Conservation (phyloP, 2,797 vertebrate genomes). For the Lutjanus campechanus region DNA sequence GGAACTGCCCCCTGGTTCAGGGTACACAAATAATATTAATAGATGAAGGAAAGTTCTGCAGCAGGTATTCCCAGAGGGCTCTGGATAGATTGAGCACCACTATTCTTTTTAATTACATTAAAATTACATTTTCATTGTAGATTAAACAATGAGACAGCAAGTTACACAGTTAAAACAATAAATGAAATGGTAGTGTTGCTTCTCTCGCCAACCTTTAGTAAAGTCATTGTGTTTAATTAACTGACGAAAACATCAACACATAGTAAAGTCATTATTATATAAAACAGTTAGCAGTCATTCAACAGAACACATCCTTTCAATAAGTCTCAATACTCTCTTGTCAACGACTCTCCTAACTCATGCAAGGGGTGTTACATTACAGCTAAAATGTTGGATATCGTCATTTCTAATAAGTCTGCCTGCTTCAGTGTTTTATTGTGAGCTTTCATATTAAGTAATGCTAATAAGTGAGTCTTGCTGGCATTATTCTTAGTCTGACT, state of each 20-base stretch:
- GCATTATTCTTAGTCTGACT: background rate
- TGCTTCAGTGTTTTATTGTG: background rate
- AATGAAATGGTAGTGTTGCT: background rate
- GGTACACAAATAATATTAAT: background rate
- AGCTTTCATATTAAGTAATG: background rate
- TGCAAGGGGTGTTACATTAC: background rate
- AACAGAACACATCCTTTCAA: background rate
- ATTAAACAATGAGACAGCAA: conserved; percentile 2
- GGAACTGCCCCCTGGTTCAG: background rate
- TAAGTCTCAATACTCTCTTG: background rate
- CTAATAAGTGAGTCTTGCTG: background rate
- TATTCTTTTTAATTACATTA: background rate
- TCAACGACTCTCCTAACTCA: background rate
- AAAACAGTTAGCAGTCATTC: background rate
- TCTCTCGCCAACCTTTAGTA: background rate
- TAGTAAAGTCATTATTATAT: background rate
- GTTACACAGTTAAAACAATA: background rate
- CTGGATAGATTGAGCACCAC: background rate
- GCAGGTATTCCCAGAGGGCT: background rate
- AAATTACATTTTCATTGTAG: background rate
- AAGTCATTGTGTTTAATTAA: background rate
- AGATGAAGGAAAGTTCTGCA: background rate
- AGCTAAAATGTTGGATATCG: background rate
- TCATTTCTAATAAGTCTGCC: background rate
- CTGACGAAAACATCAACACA: background rate